Percentiles rank a stretch among this genome's conserved stretches.
Evolutionary conservation across 2,113 vertebrate genomes (phyloP).

Genomic region (Cyanoderma ruficeps): DNA sequence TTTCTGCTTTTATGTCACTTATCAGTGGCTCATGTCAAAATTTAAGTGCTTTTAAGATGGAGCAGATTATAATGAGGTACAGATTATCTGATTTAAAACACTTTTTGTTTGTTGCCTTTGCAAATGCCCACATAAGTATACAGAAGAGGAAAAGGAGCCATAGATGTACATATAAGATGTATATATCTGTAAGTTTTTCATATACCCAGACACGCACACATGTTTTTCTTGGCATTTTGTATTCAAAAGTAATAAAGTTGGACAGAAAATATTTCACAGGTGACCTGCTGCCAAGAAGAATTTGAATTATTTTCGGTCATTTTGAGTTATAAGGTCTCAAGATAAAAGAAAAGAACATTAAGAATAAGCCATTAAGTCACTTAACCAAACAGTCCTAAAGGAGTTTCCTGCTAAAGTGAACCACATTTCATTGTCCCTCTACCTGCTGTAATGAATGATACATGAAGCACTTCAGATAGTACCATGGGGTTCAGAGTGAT

Average conservation of each 20-base stretch:
- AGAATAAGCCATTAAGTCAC: constrained; percentile 72
- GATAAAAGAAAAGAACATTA: constrained; percentile 67
- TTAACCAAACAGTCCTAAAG: constrained; percentile 68
- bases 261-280: constrained; percentile 61
- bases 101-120: not conserved
- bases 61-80: not conserved
- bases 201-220: not conserved
- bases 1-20: not conserved
- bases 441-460: constrained; percentile 70
- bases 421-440: constrained; percentile 55
- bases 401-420: constrained; percentile 58
- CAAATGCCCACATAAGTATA: not conserved
- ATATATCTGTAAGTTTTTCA: not conserved
- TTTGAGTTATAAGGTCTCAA: constrained; percentile 61
- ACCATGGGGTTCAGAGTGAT: constrained; percentile 46
- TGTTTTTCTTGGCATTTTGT: constrained; percentile 15
- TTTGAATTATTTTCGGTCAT: constrained; percentile 64
- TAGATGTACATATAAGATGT: not conserved
- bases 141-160: not conserved
- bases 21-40: not conserved
- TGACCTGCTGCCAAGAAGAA: constrained; percentile 59
- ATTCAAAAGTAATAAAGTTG: constrained; percentile 38
- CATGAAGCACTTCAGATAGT: constrained; percentile 66
- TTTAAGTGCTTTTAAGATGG: not conserved
- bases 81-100: not conserved